Percentiles rank a stretch among this genome's conserved stretches.
Conservation (phyloP, 2,888 invertebrate genomes). For the Theodoxus fluviatilis region DNA sequence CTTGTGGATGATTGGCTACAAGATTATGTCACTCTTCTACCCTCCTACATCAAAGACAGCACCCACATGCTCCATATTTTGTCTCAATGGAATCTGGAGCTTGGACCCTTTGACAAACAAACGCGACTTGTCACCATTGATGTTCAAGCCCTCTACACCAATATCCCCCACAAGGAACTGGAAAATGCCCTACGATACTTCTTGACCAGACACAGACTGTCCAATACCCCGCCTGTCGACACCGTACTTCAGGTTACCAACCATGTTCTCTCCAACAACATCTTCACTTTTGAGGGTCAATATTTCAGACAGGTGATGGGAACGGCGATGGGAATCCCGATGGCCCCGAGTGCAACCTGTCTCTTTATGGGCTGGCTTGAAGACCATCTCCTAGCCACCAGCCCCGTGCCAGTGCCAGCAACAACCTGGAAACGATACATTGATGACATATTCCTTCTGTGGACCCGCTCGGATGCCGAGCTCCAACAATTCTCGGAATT, state of each 20-base stretch:
- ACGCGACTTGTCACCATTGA: background rate
- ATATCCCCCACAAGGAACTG: background rate
- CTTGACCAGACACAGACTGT: too few species aligned
- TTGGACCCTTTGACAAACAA: background rate
- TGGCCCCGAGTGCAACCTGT: background rate
- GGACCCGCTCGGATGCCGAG: too few species aligned
- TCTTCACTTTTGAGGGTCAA: background rate
- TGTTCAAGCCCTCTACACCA: background rate
- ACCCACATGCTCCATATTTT: background rate
- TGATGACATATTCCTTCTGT: too few species aligned
- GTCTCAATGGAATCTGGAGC: background rate
- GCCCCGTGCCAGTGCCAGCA: too few species aligned
- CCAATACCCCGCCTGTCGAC: background rate
- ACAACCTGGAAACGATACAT: too few species aligned
- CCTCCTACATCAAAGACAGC: background rate
- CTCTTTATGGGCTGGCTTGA: too few species aligned
- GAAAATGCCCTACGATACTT: background rate
- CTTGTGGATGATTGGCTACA: background rate
- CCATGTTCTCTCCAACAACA: background rate
- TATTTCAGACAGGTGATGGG: background rate
- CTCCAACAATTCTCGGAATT: too few species aligned
- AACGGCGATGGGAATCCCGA: slow-evolving; percentile 5
- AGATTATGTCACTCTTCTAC: background rate
- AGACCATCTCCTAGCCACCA: too few species aligned
- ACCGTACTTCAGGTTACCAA: background rate